A percentile compares a stretch with the other conserved stretches of the same genome.
Conservation (phyloP, 1,140 invertebrate genomes). For the Pomphorhynchus laevis region DNA sequence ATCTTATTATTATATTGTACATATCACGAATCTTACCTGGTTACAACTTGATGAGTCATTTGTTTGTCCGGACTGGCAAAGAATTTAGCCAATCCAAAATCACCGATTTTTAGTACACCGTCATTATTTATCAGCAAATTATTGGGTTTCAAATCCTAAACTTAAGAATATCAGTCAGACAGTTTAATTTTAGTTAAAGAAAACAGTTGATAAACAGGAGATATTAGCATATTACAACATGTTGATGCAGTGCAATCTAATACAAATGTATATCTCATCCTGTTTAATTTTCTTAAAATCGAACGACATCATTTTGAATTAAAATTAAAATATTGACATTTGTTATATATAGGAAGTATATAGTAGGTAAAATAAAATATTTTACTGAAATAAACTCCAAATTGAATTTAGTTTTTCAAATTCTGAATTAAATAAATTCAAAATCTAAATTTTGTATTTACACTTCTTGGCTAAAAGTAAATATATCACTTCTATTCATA, state of each 20-base stretch:
- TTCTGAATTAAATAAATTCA: too few species aligned
- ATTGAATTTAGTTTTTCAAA: too few species aligned
- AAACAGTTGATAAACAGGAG: slow-evolving; percentile 6
- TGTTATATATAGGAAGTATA: too few species aligned
- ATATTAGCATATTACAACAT: neutral
- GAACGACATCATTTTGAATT: too few species aligned
- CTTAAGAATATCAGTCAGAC: neutral
- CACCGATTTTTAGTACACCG: slow-evolving; percentile 48
- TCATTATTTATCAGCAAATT: slow-evolving; percentile 67
- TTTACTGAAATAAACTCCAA: too few species aligned
- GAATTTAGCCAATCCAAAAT: slow-evolving; percentile 33
- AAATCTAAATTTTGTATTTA: too few species aligned
- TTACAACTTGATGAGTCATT: slow-evolving; percentile 93
- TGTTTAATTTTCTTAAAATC: neutral
- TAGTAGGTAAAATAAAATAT: too few species aligned
- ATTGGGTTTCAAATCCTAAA: slow-evolving; percentile 73
- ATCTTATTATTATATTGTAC: neutral
- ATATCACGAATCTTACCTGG: slow-evolving; percentile 26
- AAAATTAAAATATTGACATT: too few species aligned
- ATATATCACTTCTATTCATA: too few species aligned
- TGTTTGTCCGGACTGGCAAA: slow-evolving; percentile 74
- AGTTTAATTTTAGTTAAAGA: too few species aligned
- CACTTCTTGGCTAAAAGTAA: too few species aligned
- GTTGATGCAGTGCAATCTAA: slow-evolving; percentile 5
- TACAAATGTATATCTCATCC: slow-evolving; percentile 3